Evolutionary conservation across 92 coral and sea anemone genomes (phyloP), one percentile per base, ranked within the genome.

Genomic region (Zoanthus sansibaricus): DNA sequence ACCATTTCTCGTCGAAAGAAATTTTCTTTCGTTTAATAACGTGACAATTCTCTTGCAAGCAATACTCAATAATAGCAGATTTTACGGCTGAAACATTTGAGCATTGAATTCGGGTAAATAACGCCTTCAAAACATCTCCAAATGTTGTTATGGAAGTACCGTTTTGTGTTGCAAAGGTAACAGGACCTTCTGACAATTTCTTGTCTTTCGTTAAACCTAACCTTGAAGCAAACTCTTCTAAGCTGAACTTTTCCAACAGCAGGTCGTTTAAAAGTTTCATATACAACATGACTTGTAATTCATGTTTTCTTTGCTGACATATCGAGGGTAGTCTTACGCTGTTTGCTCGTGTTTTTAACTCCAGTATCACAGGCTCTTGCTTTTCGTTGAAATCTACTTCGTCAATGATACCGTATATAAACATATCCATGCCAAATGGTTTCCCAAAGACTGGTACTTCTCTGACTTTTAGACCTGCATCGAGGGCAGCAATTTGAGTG

Each of bases 381-480:
- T 56, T 71, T 31, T 82, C 90, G 61, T 86, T 90, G 64, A 86
- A 89, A 48, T 58, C 70, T 4, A 89, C 55, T 76, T 92, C 94
- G 84, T 92, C 94, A 72, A 92, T 89, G 6, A 92, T 87, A 25
- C 94, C 94, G 55, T 86, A 54, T 9, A 92, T 87, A 62, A 92
- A 92, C 82, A 92, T 59, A 42, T 91, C 93, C 89, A 86, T 68
- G 59, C 55, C 72, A 54, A 90, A 92, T 14, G 94, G 94, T 72
- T 90, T 79, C 10, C 93, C 94, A 83, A 92, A 83, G 12, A 87
- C 94, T 7, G 94, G 93, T 4, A 92, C 32, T 71, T 92, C 94
- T 51, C 94, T 72, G 6, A 92, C 93, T 31, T 83, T 89, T 44
- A 82, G 91, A 21, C 76, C 16, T 56, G 94, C 93, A 49, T 92